Percentiles rank a stretch among this genome's conserved stretches.
Evolutionary conservation across 2,797 vertebrate species (phyloP).

Genomic region (Hipposideros larvatus): DNA sequence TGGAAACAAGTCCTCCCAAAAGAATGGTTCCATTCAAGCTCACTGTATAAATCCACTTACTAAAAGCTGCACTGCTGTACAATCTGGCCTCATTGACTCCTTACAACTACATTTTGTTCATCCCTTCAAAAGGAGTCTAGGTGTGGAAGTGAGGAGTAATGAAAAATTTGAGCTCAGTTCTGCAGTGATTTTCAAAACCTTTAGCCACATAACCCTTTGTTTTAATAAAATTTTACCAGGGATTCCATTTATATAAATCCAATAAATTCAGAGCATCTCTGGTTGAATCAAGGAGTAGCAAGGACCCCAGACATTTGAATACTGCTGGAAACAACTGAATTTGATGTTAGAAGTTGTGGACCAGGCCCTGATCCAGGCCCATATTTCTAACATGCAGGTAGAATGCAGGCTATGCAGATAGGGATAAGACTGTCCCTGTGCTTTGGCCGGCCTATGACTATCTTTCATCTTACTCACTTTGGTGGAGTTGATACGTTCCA

Average conservation of each 20-base stretch:
- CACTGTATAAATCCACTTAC: neutral
- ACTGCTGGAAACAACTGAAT: neutral
- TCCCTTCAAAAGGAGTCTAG: neutral
- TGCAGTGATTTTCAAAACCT: conserved; percentile 23
- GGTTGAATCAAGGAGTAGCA: neutral
- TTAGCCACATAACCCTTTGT: neutral
- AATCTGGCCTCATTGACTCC: neutral
- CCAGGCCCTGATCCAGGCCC: neutral
- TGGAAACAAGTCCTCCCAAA: neutral
- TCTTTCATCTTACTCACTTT: neutral
- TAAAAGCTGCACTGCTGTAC: neutral
- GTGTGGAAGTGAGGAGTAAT: neutral
- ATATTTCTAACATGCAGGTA: neutral
- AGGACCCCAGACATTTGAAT: neutral
- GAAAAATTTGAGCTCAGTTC: neutral
- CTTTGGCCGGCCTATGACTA: neutral
- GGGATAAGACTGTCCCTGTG: neutral
- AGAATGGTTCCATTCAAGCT: neutral
- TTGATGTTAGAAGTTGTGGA: neutral
- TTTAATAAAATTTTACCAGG: neutral
- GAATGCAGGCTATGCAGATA: neutral
- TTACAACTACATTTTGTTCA: neutral
- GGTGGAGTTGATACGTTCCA: neutral
- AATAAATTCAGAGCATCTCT: neutral
- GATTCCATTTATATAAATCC: neutral